Conservation (phyloP, 2,797 vertebrate species). For the Ambastaia sidthimunki region DNA sequence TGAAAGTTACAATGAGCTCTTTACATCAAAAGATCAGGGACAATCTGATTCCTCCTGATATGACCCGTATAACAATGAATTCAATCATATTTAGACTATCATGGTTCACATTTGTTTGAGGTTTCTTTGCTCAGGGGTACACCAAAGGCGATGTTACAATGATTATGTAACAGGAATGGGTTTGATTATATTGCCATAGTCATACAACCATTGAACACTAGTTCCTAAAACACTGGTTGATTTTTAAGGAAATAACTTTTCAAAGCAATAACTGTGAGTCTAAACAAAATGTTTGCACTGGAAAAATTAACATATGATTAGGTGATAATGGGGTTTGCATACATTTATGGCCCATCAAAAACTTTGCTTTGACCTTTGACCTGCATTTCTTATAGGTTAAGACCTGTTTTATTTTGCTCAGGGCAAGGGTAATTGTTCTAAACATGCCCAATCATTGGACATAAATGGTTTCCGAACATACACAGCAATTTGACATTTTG, state of each 20-base stretch:
- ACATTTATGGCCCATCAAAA: slow-evolving; percentile 40
- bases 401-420: slow-evolving; percentile 42
- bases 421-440: slow-evolving; percentile 51
- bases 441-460: slow-evolving; percentile 38
- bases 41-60: neutral
- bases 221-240: slow-evolving; percentile 51
- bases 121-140: neutral
- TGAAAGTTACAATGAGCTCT: neutral
- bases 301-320: slow-evolving; percentile 31
- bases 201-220: neutral
- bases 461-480: slow-evolving; percentile 26
- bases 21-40: neutral
- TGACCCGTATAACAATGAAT: neutral
- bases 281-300: slow-evolving; percentile 40
- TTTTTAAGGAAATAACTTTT: slow-evolving; percentile 56
- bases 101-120: neutral
- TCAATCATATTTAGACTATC: neutral
- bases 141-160: neutral
- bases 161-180: neutral
- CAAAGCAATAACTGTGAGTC: slow-evolving; percentile 33
- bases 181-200: neutral
- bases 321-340: slow-evolving; percentile 45
- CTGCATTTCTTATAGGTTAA: slow-evolving; percentile 53
- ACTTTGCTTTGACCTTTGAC: slow-evolving; percentile 55
- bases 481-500: slow-evolving; percentile 28